These are phyloP conservation scores for Homarus americanus DNA, from an alignment of 1,140 invertebrate species.

Conservation along the genomic window DNA sequence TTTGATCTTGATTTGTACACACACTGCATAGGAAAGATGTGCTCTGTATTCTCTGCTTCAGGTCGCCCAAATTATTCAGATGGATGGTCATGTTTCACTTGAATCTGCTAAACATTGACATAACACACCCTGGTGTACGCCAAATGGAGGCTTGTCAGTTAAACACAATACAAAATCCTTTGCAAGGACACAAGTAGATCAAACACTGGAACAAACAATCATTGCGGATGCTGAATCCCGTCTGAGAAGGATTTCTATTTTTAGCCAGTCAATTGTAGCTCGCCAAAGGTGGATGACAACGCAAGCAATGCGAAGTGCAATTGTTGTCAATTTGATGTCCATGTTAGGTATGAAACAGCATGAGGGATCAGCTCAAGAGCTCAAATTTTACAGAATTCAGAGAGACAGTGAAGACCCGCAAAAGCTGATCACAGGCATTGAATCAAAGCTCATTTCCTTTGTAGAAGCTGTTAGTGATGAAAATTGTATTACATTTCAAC, in stretches of 20 bases:
- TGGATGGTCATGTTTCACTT: slow-evolving; percentile 15
- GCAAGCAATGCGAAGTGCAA: neutral
- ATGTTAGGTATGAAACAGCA: neutral
- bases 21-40: neutral
- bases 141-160: neutral
- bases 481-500: neutral
- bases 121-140: slow-evolving; percentile 4
- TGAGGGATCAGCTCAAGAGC: neutral
- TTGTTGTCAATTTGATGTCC: neutral
- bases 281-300: slow-evolving; percentile 30
- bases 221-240: slow-evolving; percentile 26
- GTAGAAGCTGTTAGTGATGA: neutral
- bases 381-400: neutral
- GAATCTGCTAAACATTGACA: slow-evolving; percentile 30
- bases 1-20: slow-evolving; percentile 21
- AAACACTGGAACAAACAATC: slow-evolving; percentile 25
- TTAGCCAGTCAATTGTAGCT: too few relatives aligned
- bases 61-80: neutral
- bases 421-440: too few relatives aligned
- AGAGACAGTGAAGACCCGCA: slow-evolving; percentile 4
- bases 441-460: neutral
- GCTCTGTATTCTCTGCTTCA: slow-evolving; percentile 16
- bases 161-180: neutral
- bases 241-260: slow-evolving; percentile 5
- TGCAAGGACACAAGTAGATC: neutral